These are phyloP conservation scores for Phengaris alcon DNA, from an alignment of 2,888 invertebrate genomes.

Conservation along the genomic window DNA sequence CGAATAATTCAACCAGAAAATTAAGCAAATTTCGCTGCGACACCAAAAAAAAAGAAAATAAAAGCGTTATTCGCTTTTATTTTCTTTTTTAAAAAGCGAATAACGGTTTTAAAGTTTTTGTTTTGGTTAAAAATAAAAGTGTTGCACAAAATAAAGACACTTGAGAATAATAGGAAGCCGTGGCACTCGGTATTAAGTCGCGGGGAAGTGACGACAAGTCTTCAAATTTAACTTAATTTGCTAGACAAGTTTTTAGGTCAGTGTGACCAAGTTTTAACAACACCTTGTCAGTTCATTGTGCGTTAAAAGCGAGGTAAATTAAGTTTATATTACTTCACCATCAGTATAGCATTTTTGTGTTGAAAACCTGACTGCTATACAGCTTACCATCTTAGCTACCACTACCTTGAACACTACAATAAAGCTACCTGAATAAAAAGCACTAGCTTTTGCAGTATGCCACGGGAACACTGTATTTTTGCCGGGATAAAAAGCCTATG, in stretches of 20 bases:
- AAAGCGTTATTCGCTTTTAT: no score
- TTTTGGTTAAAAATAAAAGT: constrained; percentile 20
- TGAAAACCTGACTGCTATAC: no score
- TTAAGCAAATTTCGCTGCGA: neutral
- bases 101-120: constrained; percentile 7
- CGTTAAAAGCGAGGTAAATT: constrained; percentile 44
- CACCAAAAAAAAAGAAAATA: neutral
- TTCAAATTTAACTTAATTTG: constrained; percentile 57
- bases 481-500: no score
- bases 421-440: no score
- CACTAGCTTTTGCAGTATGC: no score
- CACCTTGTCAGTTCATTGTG: constrained; percentile 62
- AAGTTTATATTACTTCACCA: neutral
- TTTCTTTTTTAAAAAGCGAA: no score
- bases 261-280: constrained; percentile 54
- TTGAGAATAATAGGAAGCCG: constrained; percentile 25
- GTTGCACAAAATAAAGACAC: constrained; percentile 21
- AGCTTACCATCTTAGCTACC: no score
- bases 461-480: no score
- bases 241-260: constrained; percentile 50
- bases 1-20: neutral
- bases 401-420: no score
- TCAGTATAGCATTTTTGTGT: no score
- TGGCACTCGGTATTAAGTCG: constrained; percentile 29
- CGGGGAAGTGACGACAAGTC: constrained; percentile 52